A percentile compares a stretch with the other conserved stretches of the same genome.
Evolutionary conservation across 2,797 vertebrate genomes (phyloP).

Genomic region (Capromys pilorides): DNA sequence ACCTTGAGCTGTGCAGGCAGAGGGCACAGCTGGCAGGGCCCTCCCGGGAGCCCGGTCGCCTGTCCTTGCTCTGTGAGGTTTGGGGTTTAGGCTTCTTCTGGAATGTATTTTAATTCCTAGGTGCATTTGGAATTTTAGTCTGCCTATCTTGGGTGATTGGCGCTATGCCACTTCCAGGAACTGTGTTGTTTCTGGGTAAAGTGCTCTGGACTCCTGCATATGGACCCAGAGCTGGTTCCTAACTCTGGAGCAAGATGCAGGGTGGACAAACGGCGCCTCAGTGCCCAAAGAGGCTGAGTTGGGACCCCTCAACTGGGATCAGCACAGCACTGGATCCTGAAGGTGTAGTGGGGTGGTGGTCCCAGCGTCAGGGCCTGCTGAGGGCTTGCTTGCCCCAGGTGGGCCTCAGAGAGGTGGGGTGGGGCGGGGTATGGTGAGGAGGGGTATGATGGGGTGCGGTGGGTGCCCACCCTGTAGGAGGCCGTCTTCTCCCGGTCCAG

Average conservation of each 20-base stretch:
- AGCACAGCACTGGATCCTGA: rapidly evolving
- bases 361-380: rapidly evolving
- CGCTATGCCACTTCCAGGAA: no score
- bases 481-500: slow-evolving; percentile 94
- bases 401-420: not conserved
- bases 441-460: not conserved
- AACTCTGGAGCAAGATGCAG: not conserved
- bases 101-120: not conserved
- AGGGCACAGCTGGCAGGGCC: not conserved
- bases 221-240: no score
- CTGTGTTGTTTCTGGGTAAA: not conserved
- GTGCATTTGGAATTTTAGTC: not conserved
- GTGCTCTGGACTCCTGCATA: not conserved
- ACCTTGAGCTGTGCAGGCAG: slow-evolving; percentile 90
- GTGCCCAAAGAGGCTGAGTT: not conserved
- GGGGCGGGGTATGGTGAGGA: not conserved
- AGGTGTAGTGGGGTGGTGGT: not conserved
- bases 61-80: not conserved
- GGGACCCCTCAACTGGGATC: not conserved
- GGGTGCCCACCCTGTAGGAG: slow-evolving; percentile 90
- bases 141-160: not conserved
- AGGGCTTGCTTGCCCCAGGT: not conserved
- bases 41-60: not conserved
- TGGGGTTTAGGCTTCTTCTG: not conserved
- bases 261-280: no score